Evolutionary conservation across 2,797 vertebrate species (phyloP).

Genomic region (Cirrhinus mrigala): DNA sequence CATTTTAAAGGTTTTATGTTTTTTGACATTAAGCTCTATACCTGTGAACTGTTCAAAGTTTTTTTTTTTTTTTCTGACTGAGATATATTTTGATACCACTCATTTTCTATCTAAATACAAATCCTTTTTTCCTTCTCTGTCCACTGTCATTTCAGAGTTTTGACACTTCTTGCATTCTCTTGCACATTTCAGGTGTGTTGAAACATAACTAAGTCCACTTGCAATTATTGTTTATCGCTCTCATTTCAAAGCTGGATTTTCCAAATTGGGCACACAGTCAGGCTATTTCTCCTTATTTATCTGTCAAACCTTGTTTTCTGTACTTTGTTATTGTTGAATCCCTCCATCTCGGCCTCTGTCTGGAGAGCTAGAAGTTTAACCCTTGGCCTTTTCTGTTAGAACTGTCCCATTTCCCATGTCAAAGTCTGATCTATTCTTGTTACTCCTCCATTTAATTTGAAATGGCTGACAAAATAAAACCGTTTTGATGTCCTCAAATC

Average conservation of each 20-base stretch:
- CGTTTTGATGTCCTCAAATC: background rate
- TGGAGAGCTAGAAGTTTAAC: background rate
- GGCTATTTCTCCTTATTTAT: background rate
- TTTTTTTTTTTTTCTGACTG: background rate
- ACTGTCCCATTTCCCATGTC: background rate
- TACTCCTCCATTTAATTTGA: background rate
- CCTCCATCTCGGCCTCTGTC: background rate
- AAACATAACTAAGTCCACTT: background rate
- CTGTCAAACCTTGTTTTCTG: background rate
- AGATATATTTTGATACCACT: background rate
- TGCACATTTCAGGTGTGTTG: background rate
- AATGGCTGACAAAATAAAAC: background rate
- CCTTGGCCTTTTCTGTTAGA: background rate
- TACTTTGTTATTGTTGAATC: background rate
- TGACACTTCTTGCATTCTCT: background rate
- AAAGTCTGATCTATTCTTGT: background rate
- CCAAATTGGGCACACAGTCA: background rate
- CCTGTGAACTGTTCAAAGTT: background rate
- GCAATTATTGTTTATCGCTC: background rate
- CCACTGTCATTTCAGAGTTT: background rate
- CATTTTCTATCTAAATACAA: background rate
- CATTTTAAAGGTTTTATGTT: background rate
- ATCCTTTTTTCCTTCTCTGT: background rate
- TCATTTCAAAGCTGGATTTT: background rate
- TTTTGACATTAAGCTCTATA: background rate